Evolutionary conservation across 2,113 vertebrate species (phyloP).

Genomic region (Pterocles burchelli): DNA sequence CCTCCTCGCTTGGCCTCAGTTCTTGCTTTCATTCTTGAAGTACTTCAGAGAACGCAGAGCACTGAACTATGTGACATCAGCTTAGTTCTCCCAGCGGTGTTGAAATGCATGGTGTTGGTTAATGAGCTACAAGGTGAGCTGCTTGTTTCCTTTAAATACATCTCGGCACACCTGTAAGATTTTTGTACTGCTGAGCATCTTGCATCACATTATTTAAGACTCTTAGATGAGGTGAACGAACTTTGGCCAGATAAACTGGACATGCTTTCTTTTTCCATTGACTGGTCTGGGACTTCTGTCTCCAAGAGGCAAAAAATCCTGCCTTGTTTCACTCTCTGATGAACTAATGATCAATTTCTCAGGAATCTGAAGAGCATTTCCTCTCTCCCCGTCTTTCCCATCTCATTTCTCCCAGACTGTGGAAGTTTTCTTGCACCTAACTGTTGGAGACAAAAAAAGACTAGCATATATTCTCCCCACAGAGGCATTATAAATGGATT

Average conservation of each 20-base stretch:
- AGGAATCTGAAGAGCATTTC: background rate
- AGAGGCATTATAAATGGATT: background rate
- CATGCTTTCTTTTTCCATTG: background rate
- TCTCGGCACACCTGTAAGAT: background rate
- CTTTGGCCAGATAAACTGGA: background rate
- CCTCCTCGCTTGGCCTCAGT: slow-evolving; percentile 83
- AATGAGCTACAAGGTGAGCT: slow-evolving; percentile 88
- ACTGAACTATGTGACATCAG: slow-evolving; percentile 76
- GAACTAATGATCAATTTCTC: background rate
- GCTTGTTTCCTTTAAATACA: background rate
- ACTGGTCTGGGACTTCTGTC: background rate
- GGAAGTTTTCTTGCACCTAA: background rate
- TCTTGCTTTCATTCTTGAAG: slow-evolving; percentile 85
- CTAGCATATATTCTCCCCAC: background rate
- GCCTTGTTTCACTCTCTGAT: background rate
- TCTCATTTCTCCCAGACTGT: background rate
- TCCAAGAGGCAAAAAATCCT: background rate
- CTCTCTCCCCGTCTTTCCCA: background rate
- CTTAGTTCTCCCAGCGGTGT: slow-evolving; percentile 77
- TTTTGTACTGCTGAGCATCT: background rate
- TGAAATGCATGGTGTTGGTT: slow-evolving; percentile 89
- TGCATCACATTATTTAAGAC: background rate
- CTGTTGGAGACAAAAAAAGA: background rate
- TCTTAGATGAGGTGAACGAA: background rate
- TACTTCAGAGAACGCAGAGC: slow-evolving; percentile 79